A percentile compares a stretch with the other conserved stretches of the same genome.
These are phyloP conservation scores for Prinia subflava DNA, from an alignment of 2,113 vertebrate genomes.

Conservation along the genomic window DNA sequence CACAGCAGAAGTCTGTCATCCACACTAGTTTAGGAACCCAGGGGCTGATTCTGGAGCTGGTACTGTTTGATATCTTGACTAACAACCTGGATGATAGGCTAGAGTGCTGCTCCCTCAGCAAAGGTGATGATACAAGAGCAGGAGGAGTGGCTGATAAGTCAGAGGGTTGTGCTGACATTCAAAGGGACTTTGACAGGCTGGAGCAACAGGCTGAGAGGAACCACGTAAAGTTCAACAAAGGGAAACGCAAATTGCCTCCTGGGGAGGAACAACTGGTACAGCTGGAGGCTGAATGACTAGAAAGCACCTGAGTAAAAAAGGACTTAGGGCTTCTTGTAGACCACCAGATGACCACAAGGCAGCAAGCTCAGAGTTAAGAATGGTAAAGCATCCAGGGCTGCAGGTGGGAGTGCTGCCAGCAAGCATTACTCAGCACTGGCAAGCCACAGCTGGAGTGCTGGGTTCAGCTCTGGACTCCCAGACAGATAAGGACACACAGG, in stretches of 20 bases:
- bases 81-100: not conserved
- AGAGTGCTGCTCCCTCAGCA: not conserved
- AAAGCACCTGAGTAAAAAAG: not conserved
- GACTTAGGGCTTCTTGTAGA: not conserved
- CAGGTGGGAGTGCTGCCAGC: not conserved
- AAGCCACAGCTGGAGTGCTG: not conserved
- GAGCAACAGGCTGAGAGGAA: not conserved
- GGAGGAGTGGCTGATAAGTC: not conserved
- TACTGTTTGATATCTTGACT: not conserved
- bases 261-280: not conserved
- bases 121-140: not conserved
- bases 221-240: not conserved
- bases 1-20: not conserved
- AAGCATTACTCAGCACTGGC: constrained; percentile 8
- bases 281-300: not conserved
- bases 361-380: not conserved
- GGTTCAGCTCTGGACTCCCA: not conserved
- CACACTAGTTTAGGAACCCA: not conserved
- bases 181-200: not conserved
- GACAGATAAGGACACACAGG: not conserved
- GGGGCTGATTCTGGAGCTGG: not conserved
- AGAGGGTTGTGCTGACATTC: not conserved
- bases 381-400: not conserved
- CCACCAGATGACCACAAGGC: not conserved
- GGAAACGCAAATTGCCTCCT: not conserved